Evolutionary conservation across 1,140 invertebrate species (phyloP), one percentile per base, ranked within the genome.

Genomic region (Formica exsecta): DNA sequence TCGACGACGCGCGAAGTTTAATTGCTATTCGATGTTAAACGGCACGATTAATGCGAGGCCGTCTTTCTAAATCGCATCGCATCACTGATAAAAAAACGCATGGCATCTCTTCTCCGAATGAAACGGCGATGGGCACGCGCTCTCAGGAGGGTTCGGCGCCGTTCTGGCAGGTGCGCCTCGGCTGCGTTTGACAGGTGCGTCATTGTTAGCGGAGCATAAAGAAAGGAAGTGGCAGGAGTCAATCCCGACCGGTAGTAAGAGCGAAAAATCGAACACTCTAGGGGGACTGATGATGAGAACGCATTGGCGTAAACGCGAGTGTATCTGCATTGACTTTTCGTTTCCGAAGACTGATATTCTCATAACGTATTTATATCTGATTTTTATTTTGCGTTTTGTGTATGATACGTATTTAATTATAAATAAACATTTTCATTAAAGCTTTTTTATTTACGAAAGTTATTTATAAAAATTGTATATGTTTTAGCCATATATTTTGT

Each of bases 171-270:
- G 87, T 80, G 75, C 61, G 32, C 73, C 75, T 13, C 48, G 77
- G 64, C 70, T 87, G 80, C 38, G 54, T 89, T 87, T 91, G 87
- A 91, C 89, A 91, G 90, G 87, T 91, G 85, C 79, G 54, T 89
- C 80, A 85, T 90, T 87, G 86, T 89, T 61, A 74, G 64, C 59
- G 29, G 19, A 65, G 44, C 59, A 83, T 32, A 84, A 71, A 80
- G 29, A 76, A 83, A 83, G 74, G 25, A 81, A 83, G 54, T 65
- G 77, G 44, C 61, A 48, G 64, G 62, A 83, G 61, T 70, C 83
- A 61, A 54, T 85, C 59, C 51, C 36, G 32, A 22, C 29, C 32
- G 7, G 79, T 57, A 22, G 54, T 61, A 83, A 57, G 51, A 51
- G 44, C 76, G 61, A 87, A 87, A 86, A 61, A 84, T 85, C 79